Evolutionary conservation across 2,113 vertebrate species (phyloP).

Genomic region (Clinocottus analis): DNA sequence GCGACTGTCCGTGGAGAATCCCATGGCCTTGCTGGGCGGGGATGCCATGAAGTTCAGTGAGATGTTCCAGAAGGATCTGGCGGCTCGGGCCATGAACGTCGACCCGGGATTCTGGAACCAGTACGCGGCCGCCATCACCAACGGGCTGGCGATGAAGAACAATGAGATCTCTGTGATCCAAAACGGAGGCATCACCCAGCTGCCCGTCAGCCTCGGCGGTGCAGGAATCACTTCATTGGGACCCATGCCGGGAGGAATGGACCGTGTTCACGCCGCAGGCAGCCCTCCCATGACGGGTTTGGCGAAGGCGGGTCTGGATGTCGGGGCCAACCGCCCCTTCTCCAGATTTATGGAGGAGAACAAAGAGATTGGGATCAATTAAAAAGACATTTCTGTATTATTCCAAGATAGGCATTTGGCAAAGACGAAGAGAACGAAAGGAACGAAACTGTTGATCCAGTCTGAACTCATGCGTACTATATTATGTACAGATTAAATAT

Average conservation of each 20-base stretch:
- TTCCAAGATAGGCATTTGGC: conserved; percentile 66
- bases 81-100: conserved; percentile 96
- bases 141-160: conserved; percentile 98
- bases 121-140: conserved; percentile 97
- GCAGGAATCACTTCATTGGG: conserved; percentile 90
- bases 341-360: conserved; percentile 98
- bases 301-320: conserved; percentile 91
- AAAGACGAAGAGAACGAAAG: conserved; percentile 69
- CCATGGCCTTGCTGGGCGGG: conserved; percentile 95
- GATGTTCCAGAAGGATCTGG: conserved; percentile 99
- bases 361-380: conserved; percentile 99
- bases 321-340: conserved; percentile 90
- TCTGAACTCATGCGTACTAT: conserved; percentile 83
- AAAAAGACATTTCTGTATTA: conserved; percentile 76
- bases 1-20: conserved; percentile 96
- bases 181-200: conserved; percentile 95
- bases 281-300: conserved; percentile 90
- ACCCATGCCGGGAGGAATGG: conserved; percentile 89
- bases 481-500: conserved; percentile 85
- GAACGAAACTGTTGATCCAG: conserved; percentile 84
- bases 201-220: conserved; percentile 93
- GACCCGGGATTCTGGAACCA: conserved; percentile 99
- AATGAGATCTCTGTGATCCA: conserved; percentile 99
- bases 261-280: conserved; percentile 89
- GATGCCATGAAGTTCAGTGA: conserved; percentile 98